Base-by-base conservation (phyloP, 1,140 invertebrate genomes). In the Brevipalpus yothersi region DNA sequence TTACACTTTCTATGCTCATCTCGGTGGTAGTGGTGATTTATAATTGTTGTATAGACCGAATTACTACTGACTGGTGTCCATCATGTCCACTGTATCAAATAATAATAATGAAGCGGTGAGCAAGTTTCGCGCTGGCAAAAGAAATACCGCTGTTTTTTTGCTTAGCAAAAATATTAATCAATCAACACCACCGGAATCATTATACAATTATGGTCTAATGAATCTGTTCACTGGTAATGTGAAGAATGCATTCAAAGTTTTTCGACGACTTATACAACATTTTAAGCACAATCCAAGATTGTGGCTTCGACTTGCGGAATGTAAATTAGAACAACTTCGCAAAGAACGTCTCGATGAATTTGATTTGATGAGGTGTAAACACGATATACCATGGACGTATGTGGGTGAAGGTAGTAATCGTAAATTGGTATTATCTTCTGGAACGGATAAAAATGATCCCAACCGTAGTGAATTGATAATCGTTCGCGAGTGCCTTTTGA, bases 211-310 rank as follows among this genome's bases (percentile, higher is more conserved):
- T 64, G 92, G 90, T 12, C 77, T 94, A 41, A 78, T 84, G 55
- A 73, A 91, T 62, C 73, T 95, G 23, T 63, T 67, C 67, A 42
- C 72, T 92, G 87, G 81, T 90, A 39, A 80, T 82, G 51, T 92
- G 97, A 72, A 97, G 98, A 75, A 92, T 98, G 68, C 84, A 88
- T 69, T 89, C 90, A 13, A 79, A 78, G 91, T 84, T 72, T 78
- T 96, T 9, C 80, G 84, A n/a, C 81, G 88, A 71, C 83, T 84
- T 23, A 79, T 88, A 0, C 80, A 88, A 63, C 79, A 82, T 55
- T 86, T 86, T 66, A 83, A 84, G 59, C 83, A 81, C 64, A 93
- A 92, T 73, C 83, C 88, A 1, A 75, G 85, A 56, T 75, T 95
- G 4, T 96, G 91, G 91, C 70, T 93, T 41, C 76, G 90, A 63